Percentiles rank a stretch among this genome's conserved stretches.
These are phyloP conservation scores for Brachionus asplanchnoidis DNA, from an alignment of 1,140 invertebrate species.

Conservation along the genomic window DNA sequence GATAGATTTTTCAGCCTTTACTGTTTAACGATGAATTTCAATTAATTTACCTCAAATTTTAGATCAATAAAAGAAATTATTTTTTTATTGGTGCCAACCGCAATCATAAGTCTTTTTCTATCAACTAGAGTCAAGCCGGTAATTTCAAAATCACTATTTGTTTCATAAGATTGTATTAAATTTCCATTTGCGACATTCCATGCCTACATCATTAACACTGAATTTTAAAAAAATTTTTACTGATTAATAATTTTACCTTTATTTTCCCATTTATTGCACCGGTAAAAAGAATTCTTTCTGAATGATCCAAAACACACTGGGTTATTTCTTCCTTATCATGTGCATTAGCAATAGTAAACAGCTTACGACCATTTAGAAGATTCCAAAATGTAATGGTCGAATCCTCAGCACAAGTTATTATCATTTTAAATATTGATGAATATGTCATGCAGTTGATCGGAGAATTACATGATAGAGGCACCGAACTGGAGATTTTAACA, in stretches of 20 bases:
- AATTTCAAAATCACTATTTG: slow-evolving; percentile 52
- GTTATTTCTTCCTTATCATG: slow-evolving; percentile 57
- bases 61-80: slow-evolving; percentile 53
- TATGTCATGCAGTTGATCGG: slow-evolving; percentile 55
- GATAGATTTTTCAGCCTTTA: too few relatives aligned
- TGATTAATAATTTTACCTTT: slow-evolving; percentile 47
- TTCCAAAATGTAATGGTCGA: slow-evolving; percentile 56
- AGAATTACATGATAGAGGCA: slow-evolving; percentile 50
- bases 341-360: slow-evolving; percentile 54
- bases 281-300: slow-evolving; percentile 50
- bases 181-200: slow-evolving; percentile 58
- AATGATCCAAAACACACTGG: slow-evolving; percentile 52
- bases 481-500: slow-evolving; percentile 42
- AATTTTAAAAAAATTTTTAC: not conserved
- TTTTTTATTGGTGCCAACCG: slow-evolving; percentile 54
- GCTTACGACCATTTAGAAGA: slow-evolving; percentile 52
- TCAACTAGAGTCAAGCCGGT: slow-evolving; percentile 51
- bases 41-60: slow-evolving; percentile 49
- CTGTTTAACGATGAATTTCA: not conserved
- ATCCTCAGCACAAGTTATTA: slow-evolving; percentile 57
- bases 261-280: slow-evolving; percentile 56
- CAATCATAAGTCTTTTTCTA: slow-evolving; percentile 52
- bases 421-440: slow-evolving; percentile 54
- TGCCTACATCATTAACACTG: slow-evolving; percentile 45
- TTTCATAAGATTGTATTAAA: slow-evolving; percentile 53